Percentiles rank a stretch among this genome's conserved stretches.
Conservation (phyloP, 2,888 invertebrate genomes). For the Bhutanitis thaidina region DNA sequence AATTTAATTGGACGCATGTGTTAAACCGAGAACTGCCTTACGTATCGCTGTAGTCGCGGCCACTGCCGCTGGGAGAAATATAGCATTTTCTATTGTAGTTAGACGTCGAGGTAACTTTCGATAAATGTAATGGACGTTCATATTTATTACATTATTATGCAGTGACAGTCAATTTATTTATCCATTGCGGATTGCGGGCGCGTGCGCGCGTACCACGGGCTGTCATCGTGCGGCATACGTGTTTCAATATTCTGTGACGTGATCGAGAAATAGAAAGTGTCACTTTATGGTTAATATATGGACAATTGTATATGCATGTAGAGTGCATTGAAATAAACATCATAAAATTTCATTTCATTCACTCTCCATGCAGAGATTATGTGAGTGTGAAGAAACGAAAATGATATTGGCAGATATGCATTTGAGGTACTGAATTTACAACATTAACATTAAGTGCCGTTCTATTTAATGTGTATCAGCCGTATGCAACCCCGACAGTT, state of each 20-base stretch:
- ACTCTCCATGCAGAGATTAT: too few relatives aligned
- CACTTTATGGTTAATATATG: not conserved
- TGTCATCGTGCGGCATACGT: not conserved
- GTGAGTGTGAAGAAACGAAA: not conserved
- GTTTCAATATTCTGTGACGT: slow-evolving; percentile 6
- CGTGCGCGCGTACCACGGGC: not conserved
- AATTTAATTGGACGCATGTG: too few relatives aligned
- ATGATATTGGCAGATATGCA: not conserved
- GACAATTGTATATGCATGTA: not conserved
- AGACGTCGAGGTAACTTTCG: not conserved
- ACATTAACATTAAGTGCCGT: too few relatives aligned
- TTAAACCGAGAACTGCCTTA: too few relatives aligned
- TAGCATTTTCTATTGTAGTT: not conserved
- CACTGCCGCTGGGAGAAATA: too few relatives aligned
- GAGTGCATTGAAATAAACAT: not conserved
- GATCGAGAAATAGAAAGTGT: slow-evolving; percentile 14
- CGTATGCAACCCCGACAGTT: not conserved
- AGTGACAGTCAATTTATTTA: not conserved
- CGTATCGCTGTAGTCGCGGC: too few relatives aligned
- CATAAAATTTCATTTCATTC: too few relatives aligned
- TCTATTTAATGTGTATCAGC: not conserved
- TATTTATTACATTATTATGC: not conserved
- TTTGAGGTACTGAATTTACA: too few relatives aligned
- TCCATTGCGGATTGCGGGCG: not conserved
- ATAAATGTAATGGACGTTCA: not conserved